phyloP scores from a whole-genome alignment of 2,113 vertebrate species.

The Merops nubicus region DNA sequence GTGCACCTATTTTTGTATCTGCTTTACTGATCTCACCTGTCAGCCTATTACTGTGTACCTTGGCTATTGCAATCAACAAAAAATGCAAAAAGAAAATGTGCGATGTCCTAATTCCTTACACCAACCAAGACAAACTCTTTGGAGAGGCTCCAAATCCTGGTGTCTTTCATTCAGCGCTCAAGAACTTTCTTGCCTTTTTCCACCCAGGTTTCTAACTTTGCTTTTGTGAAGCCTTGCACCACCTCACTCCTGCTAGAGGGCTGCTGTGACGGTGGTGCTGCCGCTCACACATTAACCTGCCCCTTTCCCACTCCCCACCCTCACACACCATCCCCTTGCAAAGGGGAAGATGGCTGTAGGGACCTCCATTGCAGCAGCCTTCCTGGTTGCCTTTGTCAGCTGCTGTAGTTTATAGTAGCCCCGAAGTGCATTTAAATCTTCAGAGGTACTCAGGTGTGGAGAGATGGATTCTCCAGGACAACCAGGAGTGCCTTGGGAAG shows the following conservation, averaged over 20 bases:
- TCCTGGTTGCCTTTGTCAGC: background rate
- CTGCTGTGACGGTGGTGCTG: background rate
- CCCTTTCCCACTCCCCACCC: background rate
- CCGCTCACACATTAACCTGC: background rate
- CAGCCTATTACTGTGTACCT: background rate
- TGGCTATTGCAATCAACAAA: background rate
- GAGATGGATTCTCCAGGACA: background rate
- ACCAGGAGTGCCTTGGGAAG: background rate
- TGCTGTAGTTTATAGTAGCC: background rate
- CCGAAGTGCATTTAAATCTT: background rate
- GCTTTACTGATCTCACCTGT: background rate
- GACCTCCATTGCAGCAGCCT: background rate
- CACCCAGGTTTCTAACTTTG: background rate
- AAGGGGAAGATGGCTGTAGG: background rate
- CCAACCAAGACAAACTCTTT: background rate
- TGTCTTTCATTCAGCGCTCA: background rate
- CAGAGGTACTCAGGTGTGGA: background rate
- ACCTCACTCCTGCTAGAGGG: background rate
- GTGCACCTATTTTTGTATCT: background rate
- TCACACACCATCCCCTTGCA: background rate
- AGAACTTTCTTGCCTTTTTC: background rate
- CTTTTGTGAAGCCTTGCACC: fast-evolving
- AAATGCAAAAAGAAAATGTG: background rate
- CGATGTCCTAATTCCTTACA: background rate
- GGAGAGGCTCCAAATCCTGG: background rate